A percentile compares a stretch with the other conserved stretches of the same genome.
These are phyloP conservation scores for Melanotaenia parkinsoni DNA, from an alignment of 2,797 vertebrate species.

Conservation along the genomic window DNA sequence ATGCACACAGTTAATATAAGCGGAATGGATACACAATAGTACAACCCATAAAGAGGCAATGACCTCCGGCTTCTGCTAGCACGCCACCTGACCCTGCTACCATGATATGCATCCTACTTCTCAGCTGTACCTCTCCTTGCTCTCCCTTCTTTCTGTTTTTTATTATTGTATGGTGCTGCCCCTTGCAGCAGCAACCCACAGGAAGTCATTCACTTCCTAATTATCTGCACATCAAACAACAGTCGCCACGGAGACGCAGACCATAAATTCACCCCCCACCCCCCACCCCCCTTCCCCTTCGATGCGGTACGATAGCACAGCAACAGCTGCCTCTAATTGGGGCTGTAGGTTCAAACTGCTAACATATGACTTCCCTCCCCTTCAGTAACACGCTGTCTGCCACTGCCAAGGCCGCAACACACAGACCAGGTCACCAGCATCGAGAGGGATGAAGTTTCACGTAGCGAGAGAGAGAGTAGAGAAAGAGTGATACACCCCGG, in stretches of 20 bases:
- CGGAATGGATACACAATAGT: slow-evolving; percentile 7
- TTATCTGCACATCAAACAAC: slow-evolving; percentile 91
- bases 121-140: slow-evolving; percentile 63
- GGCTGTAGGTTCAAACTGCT: slow-evolving; percentile 87
- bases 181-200: slow-evolving; percentile 87
- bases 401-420: slow-evolving; percentile 65
- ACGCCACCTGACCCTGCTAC: slow-evolving; percentile 53
- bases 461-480: slow-evolving; percentile 47
- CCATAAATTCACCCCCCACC: slow-evolving; percentile 89
- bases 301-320: slow-evolving; percentile 82
- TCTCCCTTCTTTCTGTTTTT: slow-evolving; percentile 72
- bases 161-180: slow-evolving; percentile 76
- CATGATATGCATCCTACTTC: slow-evolving; percentile 35
- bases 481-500: slow-evolving; percentile 53
- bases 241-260: slow-evolving; percentile 84
- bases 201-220: slow-evolving; percentile 93
- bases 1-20: slow-evolving; percentile 10
- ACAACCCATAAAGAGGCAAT: slow-evolving; percentile 16
- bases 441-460: slow-evolving; percentile 65
- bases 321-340: slow-evolving; percentile 93
- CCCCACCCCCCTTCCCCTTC: slow-evolving; percentile 76
- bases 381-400: slow-evolving; percentile 64
- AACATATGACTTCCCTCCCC: slow-evolving; percentile 82
- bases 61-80: slow-evolving; percentile 45
- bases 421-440: slow-evolving; percentile 60